These are phyloP conservation scores for Turritopsis rubra DNA, from an alignment of 30 jellyfish, hydroid and myxozoan genomes.

Conservation along the genomic window DNA sequence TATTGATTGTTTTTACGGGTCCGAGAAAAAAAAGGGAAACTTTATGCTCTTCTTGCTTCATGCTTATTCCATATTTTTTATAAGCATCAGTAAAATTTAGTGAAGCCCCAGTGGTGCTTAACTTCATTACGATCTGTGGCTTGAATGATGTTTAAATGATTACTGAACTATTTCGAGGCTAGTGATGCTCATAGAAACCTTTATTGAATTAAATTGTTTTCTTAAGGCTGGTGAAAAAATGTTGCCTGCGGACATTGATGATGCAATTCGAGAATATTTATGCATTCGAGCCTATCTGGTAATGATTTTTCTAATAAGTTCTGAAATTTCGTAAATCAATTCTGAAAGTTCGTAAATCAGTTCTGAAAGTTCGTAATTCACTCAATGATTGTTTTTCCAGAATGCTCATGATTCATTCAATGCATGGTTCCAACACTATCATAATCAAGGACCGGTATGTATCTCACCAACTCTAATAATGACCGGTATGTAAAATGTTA, in stretches of 20 bases:
- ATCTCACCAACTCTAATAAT: not conserved
- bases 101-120: too few species aligned
- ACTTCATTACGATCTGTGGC: too few species aligned
- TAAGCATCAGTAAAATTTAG: too few species aligned
- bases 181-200: not conserved
- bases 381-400: not conserved
- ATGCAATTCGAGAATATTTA: slow-evolving; percentile 80
- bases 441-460: slow-evolving; percentile 62
- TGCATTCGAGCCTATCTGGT: slow-evolving; percentile 76
- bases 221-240: slow-evolving; percentile 57
- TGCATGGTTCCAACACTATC: slow-evolving; percentile 85
- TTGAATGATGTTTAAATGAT: not conserved
- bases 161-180: not conserved
- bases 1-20: too few species aligned
- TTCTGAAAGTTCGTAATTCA: not conserved
- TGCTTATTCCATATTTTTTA: too few species aligned
- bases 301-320: not conserved
- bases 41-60: too few species aligned
- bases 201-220: not conserved
- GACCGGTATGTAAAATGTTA: not conserved
- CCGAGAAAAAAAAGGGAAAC: too few species aligned
- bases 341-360: not conserved
- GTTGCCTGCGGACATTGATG: slow-evolving; percentile 63
- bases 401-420: slow-evolving; percentile 86
- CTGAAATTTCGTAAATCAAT: not conserved